Evolutionary conservation across 1,140 invertebrate genomes (phyloP), one percentile per base, ranked within the genome.

Genomic region (Drosophila biarmipes): DNA sequence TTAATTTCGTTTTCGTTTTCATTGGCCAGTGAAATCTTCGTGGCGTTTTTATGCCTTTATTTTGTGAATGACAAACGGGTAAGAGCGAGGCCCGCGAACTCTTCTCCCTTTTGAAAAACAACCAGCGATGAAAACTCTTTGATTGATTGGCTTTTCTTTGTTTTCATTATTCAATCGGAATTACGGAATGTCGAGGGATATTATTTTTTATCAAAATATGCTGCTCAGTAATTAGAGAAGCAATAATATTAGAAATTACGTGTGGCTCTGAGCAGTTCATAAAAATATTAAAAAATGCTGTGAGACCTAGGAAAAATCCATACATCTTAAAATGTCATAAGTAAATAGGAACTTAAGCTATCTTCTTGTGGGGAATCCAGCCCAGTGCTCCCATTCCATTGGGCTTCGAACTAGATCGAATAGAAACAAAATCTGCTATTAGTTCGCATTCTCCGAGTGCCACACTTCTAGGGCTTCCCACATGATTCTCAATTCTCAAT

Each of bases 1-100:
- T 78, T 82, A 86, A 86, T 86, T 86, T 81, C 78, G 78, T 85
- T 85, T 85, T 85, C 80, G 54, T 86, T 86, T 86, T 86, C 73
- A 78, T 84, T 75, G 71, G 56, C 45, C 53, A 87, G 81, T 87
- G 81, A 86, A 86, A 86, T 87, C 64, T 86, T 62, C 40, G 59
- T 24, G 21, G n/a, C 29, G 42, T 27, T 46, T 61, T 61, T 29
- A 7, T 17, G 4, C 19, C n/a, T 27, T 24, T 12, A 29, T 51
- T 40, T n/a, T 19, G 7, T 53, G 29, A 52, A 64, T 66, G 63
- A 52, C 37, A 43, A 35, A 34, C 19, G 37, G 64, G 46, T 43
- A 66, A 66, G 46, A 67, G 35, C 24, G 34, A 58, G 38, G 17
- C 19, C 35, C 17, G 21, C 42, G 55, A 34, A 34, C 42, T 38